These are phyloP conservation scores for Salticus scenicus DNA, from an alignment of 2,888 invertebrate genomes.

Conservation along the genomic window DNA sequence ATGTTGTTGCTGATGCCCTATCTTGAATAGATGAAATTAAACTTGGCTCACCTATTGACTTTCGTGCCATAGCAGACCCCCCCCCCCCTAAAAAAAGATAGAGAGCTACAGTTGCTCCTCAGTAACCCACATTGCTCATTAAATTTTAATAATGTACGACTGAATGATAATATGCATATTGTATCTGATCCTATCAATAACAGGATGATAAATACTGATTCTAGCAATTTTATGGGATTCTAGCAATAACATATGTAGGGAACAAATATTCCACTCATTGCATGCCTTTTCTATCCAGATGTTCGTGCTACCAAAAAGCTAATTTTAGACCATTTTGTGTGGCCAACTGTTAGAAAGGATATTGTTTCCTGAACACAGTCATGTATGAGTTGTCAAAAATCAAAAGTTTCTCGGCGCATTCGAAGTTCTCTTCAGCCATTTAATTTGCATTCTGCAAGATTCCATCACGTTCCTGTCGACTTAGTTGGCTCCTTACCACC, in stretches of 20 bases:
- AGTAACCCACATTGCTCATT: background rate
- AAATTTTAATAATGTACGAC: background rate
- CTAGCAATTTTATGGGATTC: too few relatives aligned
- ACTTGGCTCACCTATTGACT: background rate
- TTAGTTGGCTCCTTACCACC: background rate
- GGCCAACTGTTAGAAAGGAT: background rate
- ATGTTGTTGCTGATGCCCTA: slow-evolving; percentile 13
- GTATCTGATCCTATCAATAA: too few relatives aligned
- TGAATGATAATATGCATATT: background rate
- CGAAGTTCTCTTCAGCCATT: background rate
- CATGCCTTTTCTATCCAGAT: too few relatives aligned
- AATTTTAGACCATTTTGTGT: too few relatives aligned
- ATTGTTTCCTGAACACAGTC: background rate
- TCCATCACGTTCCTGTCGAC: background rate
- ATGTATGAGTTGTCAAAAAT: too few relatives aligned
- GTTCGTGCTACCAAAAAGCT: too few relatives aligned
- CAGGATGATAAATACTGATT: too few relatives aligned
- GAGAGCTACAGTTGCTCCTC: background rate
- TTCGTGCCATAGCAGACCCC: background rate
- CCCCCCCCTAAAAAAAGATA: background rate
- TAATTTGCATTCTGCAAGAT: background rate
- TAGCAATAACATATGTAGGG: too few relatives aligned
- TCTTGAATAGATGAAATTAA: slow-evolving; percentile 1
- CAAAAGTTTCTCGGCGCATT: background rate
- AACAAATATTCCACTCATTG: too few relatives aligned